Evolutionary conservation across 1,140 invertebrate species (phyloP).

Genomic region (Ceratitis capitata): DNA sequence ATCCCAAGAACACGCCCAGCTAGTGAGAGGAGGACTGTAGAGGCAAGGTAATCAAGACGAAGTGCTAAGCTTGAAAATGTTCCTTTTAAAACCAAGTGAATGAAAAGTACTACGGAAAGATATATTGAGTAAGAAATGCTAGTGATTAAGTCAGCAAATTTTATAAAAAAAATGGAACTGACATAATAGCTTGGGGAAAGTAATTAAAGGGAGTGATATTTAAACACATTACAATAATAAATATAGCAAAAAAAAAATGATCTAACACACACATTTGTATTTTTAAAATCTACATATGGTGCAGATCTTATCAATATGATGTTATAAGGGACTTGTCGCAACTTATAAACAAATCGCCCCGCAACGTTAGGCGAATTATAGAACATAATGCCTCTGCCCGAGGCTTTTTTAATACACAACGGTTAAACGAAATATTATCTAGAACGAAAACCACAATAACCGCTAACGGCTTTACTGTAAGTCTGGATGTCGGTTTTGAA

Average conservation of each 20-base stretch:
- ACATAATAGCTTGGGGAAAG: too few relatives aligned
- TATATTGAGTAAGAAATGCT: too few relatives aligned
- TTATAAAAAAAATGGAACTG: too few relatives aligned
- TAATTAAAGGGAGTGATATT: too few relatives aligned
- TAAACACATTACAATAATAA: too few relatives aligned
- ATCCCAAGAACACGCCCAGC: background rate
- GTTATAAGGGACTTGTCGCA: background rate
- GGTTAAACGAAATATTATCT: slow-evolving; percentile 35
- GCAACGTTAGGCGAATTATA: slow-evolving; percentile 42
- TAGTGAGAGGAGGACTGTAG: background rate
- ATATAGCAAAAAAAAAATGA: too few relatives aligned
- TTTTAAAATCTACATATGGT: background rate
- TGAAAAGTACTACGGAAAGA: too few relatives aligned
- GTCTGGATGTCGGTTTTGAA: slow-evolving; percentile 40
- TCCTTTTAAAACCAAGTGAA: too few relatives aligned
- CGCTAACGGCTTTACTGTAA: slow-evolving; percentile 16
- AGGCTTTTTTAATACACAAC: slow-evolving; percentile 35
- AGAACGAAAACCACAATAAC: slow-evolving; percentile 37
- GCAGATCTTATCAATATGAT: background rate
- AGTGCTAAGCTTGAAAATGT: too few relatives aligned
- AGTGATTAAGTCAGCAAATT: too few relatives aligned
- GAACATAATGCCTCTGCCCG: slow-evolving; percentile 38
- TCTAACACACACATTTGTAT: too few relatives aligned
- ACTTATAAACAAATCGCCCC: background rate
- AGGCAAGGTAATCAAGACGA: slow-evolving; percentile 1